phyloP scores from a whole-genome alignment of 2,888 invertebrate species.

The Eupeodes latifasciatus region DNA sequence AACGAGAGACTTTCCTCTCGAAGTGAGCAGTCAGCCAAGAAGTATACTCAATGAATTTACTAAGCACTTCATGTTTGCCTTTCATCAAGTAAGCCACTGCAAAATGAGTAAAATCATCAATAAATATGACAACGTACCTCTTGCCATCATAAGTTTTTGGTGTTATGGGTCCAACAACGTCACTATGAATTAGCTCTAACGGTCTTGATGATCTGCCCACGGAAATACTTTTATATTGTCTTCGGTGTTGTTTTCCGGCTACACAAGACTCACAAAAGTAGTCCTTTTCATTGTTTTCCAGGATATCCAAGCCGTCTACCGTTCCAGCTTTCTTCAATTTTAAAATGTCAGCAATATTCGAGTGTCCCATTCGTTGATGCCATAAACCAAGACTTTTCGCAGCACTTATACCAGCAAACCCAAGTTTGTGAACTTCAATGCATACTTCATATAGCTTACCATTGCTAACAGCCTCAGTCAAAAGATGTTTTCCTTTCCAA shows the following conservation, averaged over 20 bases:
- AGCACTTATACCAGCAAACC: neutral
- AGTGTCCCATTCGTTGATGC: neutral
- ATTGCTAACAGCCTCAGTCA: neutral
- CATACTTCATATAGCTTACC: neutral
- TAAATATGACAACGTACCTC: slow-evolving; percentile 1
- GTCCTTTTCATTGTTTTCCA: neutral
- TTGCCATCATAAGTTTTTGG: neutral
- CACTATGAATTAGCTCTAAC: slow-evolving; percentile 1
- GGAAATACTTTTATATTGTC: neutral
- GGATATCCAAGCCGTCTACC: neutral
- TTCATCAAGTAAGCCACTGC: slow-evolving; percentile 12
- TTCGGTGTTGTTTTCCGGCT: neutral
- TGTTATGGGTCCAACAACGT: neutral
- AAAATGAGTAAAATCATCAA: slow-evolving; percentile 11
- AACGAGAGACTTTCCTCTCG: slow-evolving; percentile 16
- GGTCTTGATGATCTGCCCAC: neutral
- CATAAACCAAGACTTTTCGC: neutral
- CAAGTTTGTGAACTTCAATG: neutral
- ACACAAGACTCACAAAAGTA: neutral
- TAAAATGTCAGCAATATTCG: neutral
- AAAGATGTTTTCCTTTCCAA: neutral
- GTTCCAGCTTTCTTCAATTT: neutral
- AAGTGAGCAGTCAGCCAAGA: neutral
- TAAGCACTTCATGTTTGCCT: neutral
- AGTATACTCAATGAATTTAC: neutral